Evolutionary conservation across 2,113 vertebrate species (phyloP), one percentile per base, ranked within the genome.

Genomic region (Phycodurus eques): DNA sequence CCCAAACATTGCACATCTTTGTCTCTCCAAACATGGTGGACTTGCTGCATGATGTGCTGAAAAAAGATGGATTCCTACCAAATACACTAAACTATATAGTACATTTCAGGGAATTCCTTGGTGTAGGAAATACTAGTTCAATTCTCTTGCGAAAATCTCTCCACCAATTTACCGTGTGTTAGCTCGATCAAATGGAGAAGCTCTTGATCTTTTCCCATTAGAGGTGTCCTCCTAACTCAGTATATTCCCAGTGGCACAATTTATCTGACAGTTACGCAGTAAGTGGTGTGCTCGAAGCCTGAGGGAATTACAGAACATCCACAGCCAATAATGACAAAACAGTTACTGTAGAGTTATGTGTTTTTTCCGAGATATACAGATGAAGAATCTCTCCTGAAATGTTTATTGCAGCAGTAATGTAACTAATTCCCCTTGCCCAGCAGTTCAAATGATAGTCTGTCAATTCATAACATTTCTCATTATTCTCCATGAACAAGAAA

Each of bases 121-220:
- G 7, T 19, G 60, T 39, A 62, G 2, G 19, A 62, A 62, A 19
- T 15, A 14, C 27, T 35, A 51, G 49, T 11, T 51, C 0, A 56
- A 56, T 62, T 42, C 20, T 43, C 62, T n/a, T n/a, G 20, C 3
- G n/a, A 65, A 61, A 14, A 12, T 10, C 1, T 66, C 43, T 31
- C 14, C 14, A 66, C 7, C 44, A 27, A 46, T 66, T 47, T 10
- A 17, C 9, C 57, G 13, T 27, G 27, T 31, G 70, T 42, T 1
- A 44, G 43, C 42, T 44, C n/a, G 43, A 57, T 70, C 12, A 77
- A 78, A 53, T 66, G 47, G n/a, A 67, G 2, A 39, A 19, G 27
- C n/a, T 75, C 46, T 90, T 89, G 88, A 87, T 92, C 86, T 73
- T 61, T 61, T 60, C 67, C 80, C 85, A 44, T 76, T 46, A 75